Conservation (phyloP, 1,140 invertebrate genomes). For the Gerris buenoi region DNA sequence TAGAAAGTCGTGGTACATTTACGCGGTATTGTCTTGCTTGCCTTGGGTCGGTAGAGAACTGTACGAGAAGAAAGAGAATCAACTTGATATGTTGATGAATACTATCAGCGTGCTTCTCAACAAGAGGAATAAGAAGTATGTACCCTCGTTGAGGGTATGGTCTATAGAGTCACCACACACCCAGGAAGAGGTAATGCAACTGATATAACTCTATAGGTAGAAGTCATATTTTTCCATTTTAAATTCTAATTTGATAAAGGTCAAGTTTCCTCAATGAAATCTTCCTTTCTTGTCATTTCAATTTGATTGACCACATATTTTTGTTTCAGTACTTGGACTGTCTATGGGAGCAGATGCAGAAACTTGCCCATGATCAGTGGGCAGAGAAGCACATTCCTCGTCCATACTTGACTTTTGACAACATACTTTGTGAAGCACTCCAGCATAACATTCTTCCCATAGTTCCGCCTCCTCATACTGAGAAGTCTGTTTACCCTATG, state of each 20-base stretch:
- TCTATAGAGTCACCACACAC: conserved; percentile 78
- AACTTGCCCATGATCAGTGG: conserved; percentile 88
- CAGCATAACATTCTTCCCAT: conserved; percentile 88
- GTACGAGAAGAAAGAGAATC: conserved; percentile 90
- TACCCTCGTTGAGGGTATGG: conserved; percentile 84
- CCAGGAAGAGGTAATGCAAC: conserved; percentile 85
- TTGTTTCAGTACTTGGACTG: conserved; percentile 72
- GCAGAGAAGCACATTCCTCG: conserved; percentile 89
- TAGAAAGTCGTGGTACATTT: conserved; percentile 90
- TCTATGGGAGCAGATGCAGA: conserved; percentile 88
- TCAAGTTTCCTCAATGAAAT: neutral
- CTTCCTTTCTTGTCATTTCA: no score
- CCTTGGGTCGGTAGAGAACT: conserved; percentile 94
- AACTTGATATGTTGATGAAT: conserved; percentile 76
- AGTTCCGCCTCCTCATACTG: conserved; percentile 78
- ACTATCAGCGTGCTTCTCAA: conserved; percentile 92
- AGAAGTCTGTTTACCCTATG: conserved; percentile 74
- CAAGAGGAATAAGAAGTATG: conserved; percentile 81
- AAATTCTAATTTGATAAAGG: neutral
- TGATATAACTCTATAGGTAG: no score
- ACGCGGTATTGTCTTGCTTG: conserved; percentile 80
- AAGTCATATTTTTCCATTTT: neutral
- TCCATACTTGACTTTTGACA: conserved; percentile 91
- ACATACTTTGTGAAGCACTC: conserved; percentile 82
- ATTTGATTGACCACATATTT: no score